Evolutionary conservation across 2,797 vertebrate genomes (phyloP).

Genomic region (Craterocephalus amniculus): DNA sequence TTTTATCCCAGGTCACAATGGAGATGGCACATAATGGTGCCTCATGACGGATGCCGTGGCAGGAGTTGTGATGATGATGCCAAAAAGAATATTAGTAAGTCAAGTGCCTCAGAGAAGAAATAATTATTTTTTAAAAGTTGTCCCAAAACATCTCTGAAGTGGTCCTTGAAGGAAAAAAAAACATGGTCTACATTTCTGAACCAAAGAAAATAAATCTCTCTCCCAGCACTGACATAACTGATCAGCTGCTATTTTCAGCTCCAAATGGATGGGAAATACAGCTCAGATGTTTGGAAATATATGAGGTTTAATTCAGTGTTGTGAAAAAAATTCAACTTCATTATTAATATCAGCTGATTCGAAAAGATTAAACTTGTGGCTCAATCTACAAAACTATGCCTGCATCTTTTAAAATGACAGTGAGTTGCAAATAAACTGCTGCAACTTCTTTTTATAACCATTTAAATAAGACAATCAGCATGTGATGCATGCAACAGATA

Average conservation of each 20-base stretch:
- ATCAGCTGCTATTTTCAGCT: background rate
- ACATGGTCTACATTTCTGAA: background rate
- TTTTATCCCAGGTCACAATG: constrained; percentile 78
- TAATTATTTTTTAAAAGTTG: too few species aligned
- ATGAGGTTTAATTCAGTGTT: background rate
- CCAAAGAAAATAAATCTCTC: background rate
- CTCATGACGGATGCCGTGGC: constrained; percentile 55
- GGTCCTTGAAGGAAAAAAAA: too few species aligned
- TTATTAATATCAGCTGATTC: background rate
- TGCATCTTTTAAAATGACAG: background rate
- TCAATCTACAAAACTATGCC: background rate
- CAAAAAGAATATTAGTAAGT: background rate
- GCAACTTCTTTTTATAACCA: background rate
- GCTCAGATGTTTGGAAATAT: background rate
- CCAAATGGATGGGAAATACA: too few species aligned
- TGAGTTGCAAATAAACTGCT: background rate
- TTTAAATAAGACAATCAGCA: background rate
- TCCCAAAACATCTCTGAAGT: too few species aligned
- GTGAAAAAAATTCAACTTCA: background rate
- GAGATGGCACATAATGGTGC: constrained; percentile 61
- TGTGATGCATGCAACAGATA: background rate
- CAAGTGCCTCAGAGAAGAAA: background rate
- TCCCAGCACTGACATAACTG: background rate
- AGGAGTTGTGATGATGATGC: constrained; percentile 13
- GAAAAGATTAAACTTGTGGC: background rate